Evolutionary conservation across 2,113 vertebrate species (phyloP), one percentile per base, ranked within the genome.

Genomic region (Gadus macrocephalus): DNA sequence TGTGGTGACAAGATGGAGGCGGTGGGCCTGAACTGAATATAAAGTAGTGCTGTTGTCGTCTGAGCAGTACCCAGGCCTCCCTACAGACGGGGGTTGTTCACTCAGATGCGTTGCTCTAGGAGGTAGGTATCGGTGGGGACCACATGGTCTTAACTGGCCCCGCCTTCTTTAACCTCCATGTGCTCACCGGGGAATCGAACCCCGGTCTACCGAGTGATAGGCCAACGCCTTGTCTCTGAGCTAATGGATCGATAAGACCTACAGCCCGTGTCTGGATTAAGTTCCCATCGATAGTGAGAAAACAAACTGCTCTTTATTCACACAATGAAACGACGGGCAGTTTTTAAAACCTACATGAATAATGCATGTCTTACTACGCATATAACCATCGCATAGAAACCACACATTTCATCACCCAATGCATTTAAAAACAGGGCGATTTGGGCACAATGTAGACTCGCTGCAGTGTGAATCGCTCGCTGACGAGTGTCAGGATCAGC

Each of bases 81-180:
- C 85, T 90, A 2, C 0, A 56, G 86, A 75, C 74, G 38, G 56
- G n/a, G 74, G 86, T 82, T 85, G 89, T 78, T 92, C 91, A 88
- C 84, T 80, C 89, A 85, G 89, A 82, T 56, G 31, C 65, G 73
- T 89, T 84, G n/a, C 69, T 93, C 1, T 93, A 76, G 91, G 91
- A 93, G 91, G 90, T 79, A 81, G 78, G 91, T 92, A 91, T 92
- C 91, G 67, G 92, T 68, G 84, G 86, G 77, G 73, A 74, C 84
- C 90, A 90, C 79, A 87, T 85, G 79, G 80, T 90, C 88, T 92
- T 79, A 73, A 89, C 73, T 85, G 89, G 87, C 67, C 66, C 79
- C 86, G 76, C 92, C 83, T 92, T 92, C 92, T 91, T 49, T 85
- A 78, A 89, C 91, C 91, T 91, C 91, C 91, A 73, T 20, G 69